Evolutionary conservation across 2,113 vertebrate genomes (phyloP).

Genomic region (Phrynocephalus versicolor): DNA sequence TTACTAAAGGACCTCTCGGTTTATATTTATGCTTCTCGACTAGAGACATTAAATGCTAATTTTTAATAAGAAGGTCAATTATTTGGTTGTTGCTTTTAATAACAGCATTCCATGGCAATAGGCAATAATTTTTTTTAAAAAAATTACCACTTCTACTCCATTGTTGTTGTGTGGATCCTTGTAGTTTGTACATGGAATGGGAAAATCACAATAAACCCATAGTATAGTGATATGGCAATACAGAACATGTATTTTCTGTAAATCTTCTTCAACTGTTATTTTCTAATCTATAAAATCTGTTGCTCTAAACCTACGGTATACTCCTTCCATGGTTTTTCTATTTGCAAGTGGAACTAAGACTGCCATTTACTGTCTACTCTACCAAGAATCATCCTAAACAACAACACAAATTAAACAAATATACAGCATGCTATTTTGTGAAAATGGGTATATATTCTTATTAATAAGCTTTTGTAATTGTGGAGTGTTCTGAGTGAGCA

Average conservation of each 20-base stretch:
- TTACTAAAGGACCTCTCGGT: fast-evolving
- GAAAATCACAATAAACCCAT: not conserved
- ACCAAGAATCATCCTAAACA: conserved; percentile 19
- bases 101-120: too few species aligned
- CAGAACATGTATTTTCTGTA: not conserved
- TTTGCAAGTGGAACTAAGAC: conserved; percentile 25
- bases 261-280: not conserved
- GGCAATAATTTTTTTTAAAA: too few species aligned
- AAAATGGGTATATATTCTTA: not conserved
- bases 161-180: not conserved
- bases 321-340: not conserved
- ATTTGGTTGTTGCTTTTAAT: too few species aligned
- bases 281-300: not conserved
- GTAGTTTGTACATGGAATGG: not conserved
- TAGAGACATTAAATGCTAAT: not conserved
- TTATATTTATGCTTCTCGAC: not conserved
- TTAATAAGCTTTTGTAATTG: not conserved
- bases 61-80: not conserved
- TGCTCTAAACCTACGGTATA: not conserved
- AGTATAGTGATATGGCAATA: not conserved
- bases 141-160: not conserved
- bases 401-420: fast-evolving
- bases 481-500: not conserved
- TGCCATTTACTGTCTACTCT: conserved; percentile 26
- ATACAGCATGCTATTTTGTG: conserved; percentile 14